Percentiles rank a stretch among this genome's conserved stretches.
Conservation (phyloP, 2,113 vertebrate species). For the Leucoraja erinaceus region DNA sequence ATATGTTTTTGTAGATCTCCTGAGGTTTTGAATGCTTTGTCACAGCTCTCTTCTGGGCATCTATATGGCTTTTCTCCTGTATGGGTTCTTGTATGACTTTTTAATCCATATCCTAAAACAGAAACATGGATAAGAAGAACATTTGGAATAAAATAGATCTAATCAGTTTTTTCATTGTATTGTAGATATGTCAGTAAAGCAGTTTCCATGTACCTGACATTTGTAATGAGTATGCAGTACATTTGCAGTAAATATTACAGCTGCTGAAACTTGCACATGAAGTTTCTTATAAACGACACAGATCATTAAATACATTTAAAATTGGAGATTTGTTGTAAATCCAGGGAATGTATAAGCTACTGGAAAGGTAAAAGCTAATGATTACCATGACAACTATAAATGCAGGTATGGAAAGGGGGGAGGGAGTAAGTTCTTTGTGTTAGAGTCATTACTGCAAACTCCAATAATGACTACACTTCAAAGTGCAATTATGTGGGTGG, state of each 20-base stretch:
- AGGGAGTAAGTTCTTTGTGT: background rate
- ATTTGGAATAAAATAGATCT: background rate
- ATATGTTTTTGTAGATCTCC: conserved; percentile 97
- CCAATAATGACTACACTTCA: background rate
- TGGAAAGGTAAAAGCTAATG: background rate
- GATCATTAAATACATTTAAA: background rate
- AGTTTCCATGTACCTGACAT: background rate
- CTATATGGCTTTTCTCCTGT: conserved; percentile 96
- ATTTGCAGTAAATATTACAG: background rate
- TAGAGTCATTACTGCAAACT: background rate
- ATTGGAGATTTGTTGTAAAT: background rate
- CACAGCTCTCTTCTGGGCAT: conserved; percentile 90
- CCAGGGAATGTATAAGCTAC: background rate
- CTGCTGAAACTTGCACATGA: background rate
- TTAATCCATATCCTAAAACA: conserved; percentile 79
- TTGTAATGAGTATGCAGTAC: background rate
- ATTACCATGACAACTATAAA: background rate
- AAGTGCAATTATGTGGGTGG: background rate
- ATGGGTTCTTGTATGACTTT: conserved; percentile 93
- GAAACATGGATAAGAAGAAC: background rate
- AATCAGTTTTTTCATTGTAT: background rate
- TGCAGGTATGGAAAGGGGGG: too few species aligned
- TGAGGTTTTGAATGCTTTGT: conserved; percentile 96
- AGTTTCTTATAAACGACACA: background rate
- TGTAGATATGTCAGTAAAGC: background rate